These are phyloP conservation scores for Apoderus coryli DNA, from an alignment of 2,888 invertebrate genomes.

Conservation along the genomic window DNA sequence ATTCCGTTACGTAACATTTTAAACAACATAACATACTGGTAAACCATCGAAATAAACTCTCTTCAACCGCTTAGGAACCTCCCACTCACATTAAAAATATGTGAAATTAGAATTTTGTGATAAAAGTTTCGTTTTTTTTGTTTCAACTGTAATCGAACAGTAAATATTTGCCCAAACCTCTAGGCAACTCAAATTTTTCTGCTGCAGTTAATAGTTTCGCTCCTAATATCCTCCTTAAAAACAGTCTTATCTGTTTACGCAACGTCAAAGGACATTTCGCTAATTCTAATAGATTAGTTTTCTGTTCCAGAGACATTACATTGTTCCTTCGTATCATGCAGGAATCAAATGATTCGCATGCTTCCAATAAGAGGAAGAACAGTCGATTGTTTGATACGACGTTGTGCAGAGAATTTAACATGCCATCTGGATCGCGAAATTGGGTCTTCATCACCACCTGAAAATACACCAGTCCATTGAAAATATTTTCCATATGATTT, in stretches of 20 bases:
- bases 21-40: no score
- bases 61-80: no score
- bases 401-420: slow-evolving; percentile 64
- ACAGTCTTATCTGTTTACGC: slow-evolving; percentile 38
- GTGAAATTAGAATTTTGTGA: no score
- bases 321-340: slow-evolving; percentile 65
- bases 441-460: slow-evolving; percentile 72
- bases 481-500: background rate
- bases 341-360: slow-evolving; percentile 63
- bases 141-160: slow-evolving; percentile 49
- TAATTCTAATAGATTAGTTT: slow-evolving; percentile 45
- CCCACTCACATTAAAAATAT: no score
- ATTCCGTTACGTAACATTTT: no score
- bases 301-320: slow-evolving; percentile 48
- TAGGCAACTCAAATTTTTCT: slow-evolving; percentile 46
- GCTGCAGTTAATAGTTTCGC: slow-evolving; percentile 41
- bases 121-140: no score
- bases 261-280: slow-evolving; percentile 53
- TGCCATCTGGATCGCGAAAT: slow-evolving; percentile 69
- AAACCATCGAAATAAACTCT: no score
- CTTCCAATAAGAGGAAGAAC: slow-evolving; percentile 52
- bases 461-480: slow-evolving; percentile 5
- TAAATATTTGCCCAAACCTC: slow-evolving; percentile 49
- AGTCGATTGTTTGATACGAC: slow-evolving; percentile 42
- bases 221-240: slow-evolving; percentile 34